phyloP scores from a whole-genome alignment of 2,113 vertebrate genomes.

The Larimichthys crocea region DNA sequence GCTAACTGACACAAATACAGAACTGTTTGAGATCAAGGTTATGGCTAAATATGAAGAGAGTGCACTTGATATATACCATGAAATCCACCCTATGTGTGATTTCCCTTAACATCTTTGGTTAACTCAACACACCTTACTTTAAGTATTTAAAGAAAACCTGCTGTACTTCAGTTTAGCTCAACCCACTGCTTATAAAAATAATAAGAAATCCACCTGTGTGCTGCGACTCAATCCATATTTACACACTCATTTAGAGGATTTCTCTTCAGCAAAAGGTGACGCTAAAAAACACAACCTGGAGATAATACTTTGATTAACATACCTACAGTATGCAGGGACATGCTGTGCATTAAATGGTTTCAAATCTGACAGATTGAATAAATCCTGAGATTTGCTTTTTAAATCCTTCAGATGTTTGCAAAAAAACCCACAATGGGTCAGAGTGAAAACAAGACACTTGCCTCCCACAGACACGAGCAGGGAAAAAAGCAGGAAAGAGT shows the following conservation, averaged over 20 bases:
- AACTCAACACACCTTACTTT: neutral
- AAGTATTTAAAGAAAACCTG: conserved; percentile 2
- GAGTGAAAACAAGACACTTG: conserved; percentile 47
- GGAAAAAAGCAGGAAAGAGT: conserved; percentile 13
- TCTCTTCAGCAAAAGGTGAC: conserved; percentile 10
- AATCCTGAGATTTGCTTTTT: conserved; percentile 45
- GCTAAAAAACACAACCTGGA: conserved; percentile 29
- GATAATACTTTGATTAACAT: conserved; percentile 31
- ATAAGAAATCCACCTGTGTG: neutral
- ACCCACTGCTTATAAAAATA: conserved; percentile 6
- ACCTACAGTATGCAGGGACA: conserved; percentile 24
- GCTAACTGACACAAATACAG: too few relatives aligned
- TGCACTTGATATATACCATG: neutral
- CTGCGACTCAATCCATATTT: conserved; percentile 7
- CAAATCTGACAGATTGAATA: conserved; percentile 39
- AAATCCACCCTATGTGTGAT: neutral
- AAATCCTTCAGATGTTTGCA: conserved; percentile 44
- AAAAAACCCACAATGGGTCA: conserved; percentile 47
- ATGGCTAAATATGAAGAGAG: neutral
- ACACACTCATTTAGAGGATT: conserved; percentile 16
- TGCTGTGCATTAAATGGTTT: conserved; percentile 10
- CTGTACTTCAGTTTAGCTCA: conserved; percentile 1
- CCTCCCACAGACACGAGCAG: conserved; percentile 36
- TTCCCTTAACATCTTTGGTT: neutral
- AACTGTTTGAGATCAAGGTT: neutral